Evolutionary conservation across 2,888 invertebrate genomes (phyloP), one percentile per base, ranked within the genome.

Genomic region (Asteroscopus sphinx): DNA sequence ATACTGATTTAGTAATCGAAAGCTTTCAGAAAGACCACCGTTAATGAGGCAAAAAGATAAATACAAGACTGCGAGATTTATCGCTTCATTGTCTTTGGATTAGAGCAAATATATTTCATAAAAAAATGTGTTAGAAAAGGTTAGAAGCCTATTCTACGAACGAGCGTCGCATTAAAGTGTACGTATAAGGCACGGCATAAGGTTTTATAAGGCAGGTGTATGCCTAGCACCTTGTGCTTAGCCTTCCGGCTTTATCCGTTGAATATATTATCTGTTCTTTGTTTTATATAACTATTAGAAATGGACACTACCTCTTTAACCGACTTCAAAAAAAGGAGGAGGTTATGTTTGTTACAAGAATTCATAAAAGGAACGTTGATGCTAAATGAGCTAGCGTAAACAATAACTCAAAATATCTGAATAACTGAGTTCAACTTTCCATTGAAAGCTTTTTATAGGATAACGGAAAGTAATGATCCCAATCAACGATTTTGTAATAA

Each of bases 141-240:
- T 52, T 62, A 66, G 60, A 73, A 62, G 68, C 46, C 57, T 44
- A 68, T 62, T 61, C 67, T 75, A 65, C 77, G 72, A 64, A 65
- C 68, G 68, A 79, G 66, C 57, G 67, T 71, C 79, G 79, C 76
- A 77, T 73, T 81, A 81, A 79, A 77, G 68, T 76, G 32, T 67
- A 68, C 65, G 28, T 73, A 67, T 73, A 75, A 67, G 80, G 86
- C 92, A 92, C n/a, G n/a, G n/a, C n/a, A n/a, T n/a, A n/a, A n/a
- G n/a, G n/a, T n/a, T n/a, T n/a, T n/a, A n/a, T n/a, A n/a, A n/a
- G 80, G 86, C 92, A 92, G 92, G 89, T 92, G 92, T 71, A 59
- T 70, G 65, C 53, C 75, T 76, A 82, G 76, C 92, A 93, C 91
- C 91, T 92, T 92, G 90, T 86, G 81, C 75, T 72, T 78, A 81